Evolutionary conservation across 2,113 vertebrate species (phyloP).

Genomic region (Tinamus guttatus): DNA sequence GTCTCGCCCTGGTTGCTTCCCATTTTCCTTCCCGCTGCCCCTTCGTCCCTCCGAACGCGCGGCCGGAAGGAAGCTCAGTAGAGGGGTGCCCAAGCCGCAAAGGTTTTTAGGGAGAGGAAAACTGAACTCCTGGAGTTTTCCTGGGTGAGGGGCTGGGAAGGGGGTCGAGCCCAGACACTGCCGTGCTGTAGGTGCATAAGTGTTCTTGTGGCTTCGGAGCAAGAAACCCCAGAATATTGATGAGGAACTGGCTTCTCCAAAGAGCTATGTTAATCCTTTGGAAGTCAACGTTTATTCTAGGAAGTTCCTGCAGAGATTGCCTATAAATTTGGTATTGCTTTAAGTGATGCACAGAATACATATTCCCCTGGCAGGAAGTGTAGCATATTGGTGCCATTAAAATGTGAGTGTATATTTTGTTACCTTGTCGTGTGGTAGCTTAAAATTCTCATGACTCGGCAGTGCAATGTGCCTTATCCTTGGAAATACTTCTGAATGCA

Average conservation of each 20-base stretch:
- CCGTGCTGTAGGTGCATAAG: neutral
- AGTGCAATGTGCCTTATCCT: neutral
- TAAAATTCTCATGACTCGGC: neutral
- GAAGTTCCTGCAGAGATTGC: conserved; percentile 5
- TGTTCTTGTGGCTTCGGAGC: neutral
- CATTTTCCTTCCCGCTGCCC: conserved; percentile 60
- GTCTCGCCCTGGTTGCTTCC: conserved; percentile 59
- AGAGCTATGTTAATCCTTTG: conserved; percentile 2
- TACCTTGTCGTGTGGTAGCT: neutral
- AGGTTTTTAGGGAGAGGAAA: too few species aligned
- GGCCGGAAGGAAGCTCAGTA: conserved; percentile 55
- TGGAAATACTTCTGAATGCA: neutral
- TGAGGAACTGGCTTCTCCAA: neutral
- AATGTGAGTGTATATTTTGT: neutral
- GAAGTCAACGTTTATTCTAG: conserved; percentile 29
- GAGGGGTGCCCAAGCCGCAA: conserved; percentile 11
- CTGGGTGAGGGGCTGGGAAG: neutral
- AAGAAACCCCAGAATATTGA: conserved; percentile 1
- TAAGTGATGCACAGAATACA: neutral
- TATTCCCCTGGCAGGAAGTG: neutral
- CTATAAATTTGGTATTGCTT: conserved; percentile 21
- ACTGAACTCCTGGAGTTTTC: neutral
- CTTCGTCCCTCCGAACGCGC: conserved; percentile 60
- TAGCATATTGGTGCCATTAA: neutral
- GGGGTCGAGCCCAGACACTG: neutral